phyloP scores from a whole-genome alignment of 2,797 vertebrate genomes.

The Chiloscyllium punctatum region DNA sequence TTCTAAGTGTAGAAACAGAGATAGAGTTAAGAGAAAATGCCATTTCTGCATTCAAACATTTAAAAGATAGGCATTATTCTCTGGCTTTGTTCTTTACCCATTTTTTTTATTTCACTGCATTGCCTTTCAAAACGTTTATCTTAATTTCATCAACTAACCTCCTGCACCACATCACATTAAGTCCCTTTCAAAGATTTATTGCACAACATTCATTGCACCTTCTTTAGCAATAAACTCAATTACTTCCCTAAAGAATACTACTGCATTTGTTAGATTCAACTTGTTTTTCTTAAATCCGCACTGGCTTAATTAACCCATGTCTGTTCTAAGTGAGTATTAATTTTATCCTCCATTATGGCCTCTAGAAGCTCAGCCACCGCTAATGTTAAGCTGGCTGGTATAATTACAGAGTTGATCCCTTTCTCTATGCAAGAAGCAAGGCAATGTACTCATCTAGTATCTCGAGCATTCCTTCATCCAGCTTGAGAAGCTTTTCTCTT shows the following conservation, averaged over 20 bases:
- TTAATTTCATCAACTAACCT: background rate
- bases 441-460: background rate
- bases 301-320: background rate
- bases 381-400: slow-evolving; percentile 4
- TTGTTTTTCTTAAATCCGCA: background rate
- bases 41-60: background rate
- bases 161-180: background rate
- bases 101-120: background rate
- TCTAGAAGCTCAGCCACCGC: background rate
- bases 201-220: background rate
- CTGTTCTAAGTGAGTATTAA: background rate
- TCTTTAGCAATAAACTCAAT: background rate
- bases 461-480: background rate
- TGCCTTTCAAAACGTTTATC: background rate
- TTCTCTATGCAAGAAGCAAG: background rate
- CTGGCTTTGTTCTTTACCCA: background rate
- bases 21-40: background rate
- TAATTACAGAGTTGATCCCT: background rate
- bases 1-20: background rate
- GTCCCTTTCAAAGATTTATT: background rate
- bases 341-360: background rate
- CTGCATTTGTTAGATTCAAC: background rate
- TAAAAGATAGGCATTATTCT: background rate
- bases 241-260: background rate
- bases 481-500: background rate